A percentile compares a stretch with the other conserved stretches of the same genome.
These are phyloP conservation scores for Erebia ligea DNA, from an alignment of 2,888 invertebrate genomes.

Conservation along the genomic window DNA sequence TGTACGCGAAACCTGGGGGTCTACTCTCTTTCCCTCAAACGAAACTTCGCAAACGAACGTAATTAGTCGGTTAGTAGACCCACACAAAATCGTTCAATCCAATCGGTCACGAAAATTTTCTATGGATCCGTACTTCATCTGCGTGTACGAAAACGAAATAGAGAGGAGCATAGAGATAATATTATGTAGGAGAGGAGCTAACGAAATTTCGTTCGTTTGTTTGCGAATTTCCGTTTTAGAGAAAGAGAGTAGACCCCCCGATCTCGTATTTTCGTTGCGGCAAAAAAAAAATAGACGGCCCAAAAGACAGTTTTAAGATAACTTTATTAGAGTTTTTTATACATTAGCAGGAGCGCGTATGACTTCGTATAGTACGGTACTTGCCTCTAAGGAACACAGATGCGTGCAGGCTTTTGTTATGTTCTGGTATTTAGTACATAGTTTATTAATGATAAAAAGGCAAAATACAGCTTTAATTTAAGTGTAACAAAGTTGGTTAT, in stretches of 20 bases:
- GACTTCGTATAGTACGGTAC: conserved; percentile 89
- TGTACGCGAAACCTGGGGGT: conserved; percentile 95
- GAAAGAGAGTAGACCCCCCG: too few relatives aligned
- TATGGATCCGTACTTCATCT: too few relatives aligned
- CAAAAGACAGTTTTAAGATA: neutral
- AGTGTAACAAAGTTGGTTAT: conserved; percentile 33
- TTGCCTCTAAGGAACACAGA: conserved; percentile 91
- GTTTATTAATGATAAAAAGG: neutral
- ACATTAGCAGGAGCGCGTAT: conserved; percentile 50
- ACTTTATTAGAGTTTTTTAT: neutral
- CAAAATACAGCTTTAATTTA: neutral
- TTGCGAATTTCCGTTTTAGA: too few relatives aligned
- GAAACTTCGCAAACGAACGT: too few relatives aligned
- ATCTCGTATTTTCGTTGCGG: conserved; percentile 92
- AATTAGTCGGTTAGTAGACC: too few relatives aligned
- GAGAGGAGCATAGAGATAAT: too few relatives aligned
- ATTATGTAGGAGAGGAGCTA: too few relatives aligned
- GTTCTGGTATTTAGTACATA: conserved; percentile 87
- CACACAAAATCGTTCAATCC: too few relatives aligned
- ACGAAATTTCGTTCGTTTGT: too few relatives aligned
- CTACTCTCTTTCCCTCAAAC: too few relatives aligned
- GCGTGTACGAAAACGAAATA: too few relatives aligned
- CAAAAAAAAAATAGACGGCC: neutral
- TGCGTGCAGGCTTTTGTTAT: conserved; percentile 93
- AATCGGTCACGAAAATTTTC: too few relatives aligned